phyloP scores from a whole-genome alignment of 2,797 vertebrate species.

The Argya squamiceps region DNA sequence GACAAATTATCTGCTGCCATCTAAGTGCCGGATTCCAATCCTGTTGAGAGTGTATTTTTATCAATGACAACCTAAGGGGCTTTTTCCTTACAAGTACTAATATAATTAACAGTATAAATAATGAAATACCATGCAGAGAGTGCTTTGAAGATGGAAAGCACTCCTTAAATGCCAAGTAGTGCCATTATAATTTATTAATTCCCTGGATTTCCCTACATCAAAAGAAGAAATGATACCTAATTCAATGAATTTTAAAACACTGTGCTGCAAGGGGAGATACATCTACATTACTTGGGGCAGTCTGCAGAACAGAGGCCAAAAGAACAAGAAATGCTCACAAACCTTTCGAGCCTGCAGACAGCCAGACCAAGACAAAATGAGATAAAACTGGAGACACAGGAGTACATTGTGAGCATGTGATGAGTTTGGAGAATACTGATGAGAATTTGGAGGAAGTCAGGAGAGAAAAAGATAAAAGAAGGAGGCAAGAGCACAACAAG shows the following conservation, averaged over 20 bases:
- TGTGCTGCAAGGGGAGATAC: neutral
- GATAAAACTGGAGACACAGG: neutral
- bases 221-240: neutral
- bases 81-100: slow-evolving; percentile 5
- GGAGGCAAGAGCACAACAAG: neutral
- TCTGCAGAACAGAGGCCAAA: neutral
- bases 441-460: neutral
- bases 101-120: slow-evolving; percentile 56
- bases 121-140: neutral
- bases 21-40: neutral
- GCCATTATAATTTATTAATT: slow-evolving; percentile 12
- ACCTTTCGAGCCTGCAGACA: neutral
- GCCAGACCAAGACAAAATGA: neutral
- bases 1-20: neutral
- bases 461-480: neutral
- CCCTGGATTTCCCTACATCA: neutral
- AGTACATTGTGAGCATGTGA: neutral
- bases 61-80: neutral
- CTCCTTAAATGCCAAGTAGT: neutral
- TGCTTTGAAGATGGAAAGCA: neutral
- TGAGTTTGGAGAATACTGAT: neutral
- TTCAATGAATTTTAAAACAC: neutral
- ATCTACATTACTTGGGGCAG: neutral
- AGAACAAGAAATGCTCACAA: neutral
- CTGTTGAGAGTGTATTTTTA: neutral